phyloP scores from a whole-genome alignment of 2,113 vertebrate species.

The Cygnus buccinator region DNA sequence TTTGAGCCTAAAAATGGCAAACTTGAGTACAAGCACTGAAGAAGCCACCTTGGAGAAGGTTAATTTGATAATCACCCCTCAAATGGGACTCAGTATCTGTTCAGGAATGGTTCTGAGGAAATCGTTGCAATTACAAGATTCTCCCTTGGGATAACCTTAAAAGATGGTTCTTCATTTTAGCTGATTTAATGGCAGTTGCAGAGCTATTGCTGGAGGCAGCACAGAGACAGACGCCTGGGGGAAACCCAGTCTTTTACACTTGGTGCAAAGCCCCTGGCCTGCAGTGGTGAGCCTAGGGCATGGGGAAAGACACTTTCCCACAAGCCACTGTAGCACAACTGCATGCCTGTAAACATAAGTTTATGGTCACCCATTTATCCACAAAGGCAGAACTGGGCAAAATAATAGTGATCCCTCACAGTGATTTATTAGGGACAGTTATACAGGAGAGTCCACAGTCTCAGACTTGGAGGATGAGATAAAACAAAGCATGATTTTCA shows the following conservation, averaged over 20 bases:
- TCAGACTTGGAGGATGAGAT: neutral
- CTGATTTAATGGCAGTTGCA: neutral
- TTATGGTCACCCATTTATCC: neutral
- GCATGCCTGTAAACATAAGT: neutral
- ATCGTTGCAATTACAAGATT: neutral
- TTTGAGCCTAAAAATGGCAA: neutral
- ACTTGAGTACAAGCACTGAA: neutral
- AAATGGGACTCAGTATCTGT: neutral
- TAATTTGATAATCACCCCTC: neutral
- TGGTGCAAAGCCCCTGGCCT: neutral
- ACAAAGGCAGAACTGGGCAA: neutral
- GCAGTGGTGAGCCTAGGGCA: rapidly evolving
- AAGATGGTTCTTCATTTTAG: neutral
- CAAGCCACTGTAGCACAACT: neutral
- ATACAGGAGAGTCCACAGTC: neutral
- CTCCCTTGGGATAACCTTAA: neutral
- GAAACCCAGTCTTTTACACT: neutral
- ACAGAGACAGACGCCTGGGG: neutral
- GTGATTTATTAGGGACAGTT: neutral
- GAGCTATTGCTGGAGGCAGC: neutral
- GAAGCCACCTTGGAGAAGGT: neutral
- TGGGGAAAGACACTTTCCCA: neutral
- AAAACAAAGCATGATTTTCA: neutral
- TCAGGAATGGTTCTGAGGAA: neutral
- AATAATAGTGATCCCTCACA: rapidly evolving